Conservation (phyloP, 2,797 vertebrate genomes). For the Prunella strophiata region DNA sequence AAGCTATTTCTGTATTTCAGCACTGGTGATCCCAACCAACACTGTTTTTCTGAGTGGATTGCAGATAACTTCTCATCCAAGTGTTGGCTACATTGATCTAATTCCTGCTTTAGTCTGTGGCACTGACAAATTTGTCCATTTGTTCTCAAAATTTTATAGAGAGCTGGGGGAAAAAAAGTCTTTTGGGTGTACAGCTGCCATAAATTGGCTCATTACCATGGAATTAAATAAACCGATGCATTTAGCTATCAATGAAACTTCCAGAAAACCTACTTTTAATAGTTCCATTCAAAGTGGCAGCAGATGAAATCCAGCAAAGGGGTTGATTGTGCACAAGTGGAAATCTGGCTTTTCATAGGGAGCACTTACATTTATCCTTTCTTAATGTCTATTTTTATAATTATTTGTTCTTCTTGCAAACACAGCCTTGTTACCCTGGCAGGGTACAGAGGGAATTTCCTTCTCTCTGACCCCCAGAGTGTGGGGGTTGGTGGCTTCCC, state of each 20-base stretch:
- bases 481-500: slow-evolving; percentile 8
- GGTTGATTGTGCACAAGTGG: background rate
- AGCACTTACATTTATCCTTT: background rate
- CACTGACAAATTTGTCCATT: background rate
- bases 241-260: background rate
- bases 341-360: background rate
- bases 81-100: background rate
- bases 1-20: background rate
- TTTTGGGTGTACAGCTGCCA: background rate
- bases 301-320: background rate
- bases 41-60: background rate
- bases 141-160: background rate
- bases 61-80: background rate
- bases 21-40: background rate
- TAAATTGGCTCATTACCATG: background rate
- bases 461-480: background rate
- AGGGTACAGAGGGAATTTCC: background rate
- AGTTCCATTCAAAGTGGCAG: background rate
- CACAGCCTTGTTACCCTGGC: background rate
- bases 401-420: background rate
- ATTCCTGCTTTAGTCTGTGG: background rate
- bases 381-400: background rate
- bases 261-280: background rate
- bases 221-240: background rate
- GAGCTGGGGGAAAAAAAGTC: background rate